These are phyloP conservation scores for Diplolepis rosae DNA, from an alignment of 2,888 invertebrate species.

Conservation along the genomic window DNA sequence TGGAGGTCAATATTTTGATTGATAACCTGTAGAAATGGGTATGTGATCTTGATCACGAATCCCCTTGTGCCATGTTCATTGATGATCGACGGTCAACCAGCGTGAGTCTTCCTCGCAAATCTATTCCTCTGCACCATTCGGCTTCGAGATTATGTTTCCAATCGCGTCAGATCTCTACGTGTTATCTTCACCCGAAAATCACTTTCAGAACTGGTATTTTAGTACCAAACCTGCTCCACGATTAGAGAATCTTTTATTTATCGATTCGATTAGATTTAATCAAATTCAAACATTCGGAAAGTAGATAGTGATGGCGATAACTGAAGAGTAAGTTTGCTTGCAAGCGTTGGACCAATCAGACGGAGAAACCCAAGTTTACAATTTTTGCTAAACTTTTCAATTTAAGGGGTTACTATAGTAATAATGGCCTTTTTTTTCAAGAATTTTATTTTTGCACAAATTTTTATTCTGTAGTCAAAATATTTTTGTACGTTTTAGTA, in stretches of 20 bases:
- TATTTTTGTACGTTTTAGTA: no score
- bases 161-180: slow-evolving; percentile 13
- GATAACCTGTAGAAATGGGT: slow-evolving; percentile 52
- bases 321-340: not conserved
- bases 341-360: not conserved
- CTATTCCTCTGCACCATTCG: slow-evolving; percentile 22
- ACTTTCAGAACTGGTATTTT: slow-evolving; percentile 18
- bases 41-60: slow-evolving; percentile 48
- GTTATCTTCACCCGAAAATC: slow-evolving; percentile 21
- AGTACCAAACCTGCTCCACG: not conserved
- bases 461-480: no score
- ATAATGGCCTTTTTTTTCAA: no score
- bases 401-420: no score
- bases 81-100: slow-evolving; percentile 30
- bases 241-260: slow-evolving; percentile 9
- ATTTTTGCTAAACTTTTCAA: not conserved
- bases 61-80: slow-evolving; percentile 41
- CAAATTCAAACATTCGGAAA: slow-evolving; percentile 20
- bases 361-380: no score
- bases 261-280: slow-evolving; percentile 11
- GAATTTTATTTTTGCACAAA: no score
- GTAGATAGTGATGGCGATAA: slow-evolving; percentile 8
- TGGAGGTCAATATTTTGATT: slow-evolving; percentile 59
- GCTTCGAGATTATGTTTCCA: slow-evolving; percentile 29
- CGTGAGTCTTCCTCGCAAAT: slow-evolving; percentile 23